Conservation (phyloP, 2,888 invertebrate species). For the Sarcophaga caerulescens region DNA sequence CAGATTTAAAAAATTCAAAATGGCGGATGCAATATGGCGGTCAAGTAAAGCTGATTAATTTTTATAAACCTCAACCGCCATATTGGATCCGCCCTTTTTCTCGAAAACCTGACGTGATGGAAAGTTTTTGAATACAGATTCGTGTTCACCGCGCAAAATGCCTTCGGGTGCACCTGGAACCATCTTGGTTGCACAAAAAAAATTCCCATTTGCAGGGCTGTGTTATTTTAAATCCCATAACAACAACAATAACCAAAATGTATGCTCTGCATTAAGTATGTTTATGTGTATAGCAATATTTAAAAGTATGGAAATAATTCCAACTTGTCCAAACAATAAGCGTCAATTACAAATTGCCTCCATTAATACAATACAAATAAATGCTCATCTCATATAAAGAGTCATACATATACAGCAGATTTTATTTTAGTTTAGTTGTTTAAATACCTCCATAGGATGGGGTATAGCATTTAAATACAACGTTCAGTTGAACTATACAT, state of each 20-base stretch:
- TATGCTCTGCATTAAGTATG: background rate
- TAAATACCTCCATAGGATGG: background rate
- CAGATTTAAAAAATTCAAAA: too few species aligned
- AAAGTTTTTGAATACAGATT: too few species aligned
- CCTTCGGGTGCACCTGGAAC: too few species aligned
- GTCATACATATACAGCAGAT: background rate
- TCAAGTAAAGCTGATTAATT: too few species aligned
- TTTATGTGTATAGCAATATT: too few species aligned
- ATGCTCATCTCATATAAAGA: background rate
- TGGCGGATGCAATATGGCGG: too few species aligned
- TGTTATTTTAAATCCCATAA: background rate
- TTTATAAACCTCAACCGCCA: too few species aligned
- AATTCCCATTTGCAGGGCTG: too few species aligned
- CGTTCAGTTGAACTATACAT: background rate
- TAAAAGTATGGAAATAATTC: background rate
- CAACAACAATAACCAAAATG: background rate
- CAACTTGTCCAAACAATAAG: background rate
- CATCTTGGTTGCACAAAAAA: too few species aligned
- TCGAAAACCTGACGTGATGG: too few species aligned
- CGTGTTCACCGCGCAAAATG: too few species aligned
- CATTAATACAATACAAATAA: slow-evolving; percentile 10
- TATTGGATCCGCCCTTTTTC: too few species aligned
- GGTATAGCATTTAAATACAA: background rate
- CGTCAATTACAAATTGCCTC: slow-evolving; percentile 7
- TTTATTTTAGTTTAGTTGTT: background rate